A percentile compares a stretch with the other conserved stretches of the same genome.
phyloP scores from a whole-genome alignment of 1,140 invertebrate genomes.

The Probaryconus sp. region DNA sequence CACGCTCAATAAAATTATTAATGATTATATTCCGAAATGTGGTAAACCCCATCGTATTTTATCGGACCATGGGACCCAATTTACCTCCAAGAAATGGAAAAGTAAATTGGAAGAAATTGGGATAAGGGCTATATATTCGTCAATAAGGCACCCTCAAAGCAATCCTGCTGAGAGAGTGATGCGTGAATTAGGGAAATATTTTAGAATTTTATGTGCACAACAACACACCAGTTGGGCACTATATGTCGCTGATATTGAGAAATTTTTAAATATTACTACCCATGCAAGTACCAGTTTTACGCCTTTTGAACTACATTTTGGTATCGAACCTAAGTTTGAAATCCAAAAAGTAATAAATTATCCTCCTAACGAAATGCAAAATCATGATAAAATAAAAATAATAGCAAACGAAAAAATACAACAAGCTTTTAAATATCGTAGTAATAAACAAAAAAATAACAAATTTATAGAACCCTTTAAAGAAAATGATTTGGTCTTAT shows the following conservation, averaged over 20 bases:
- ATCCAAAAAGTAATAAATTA: constrained; percentile 6
- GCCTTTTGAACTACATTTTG: constrained; percentile 67
- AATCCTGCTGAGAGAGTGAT: constrained; percentile 65
- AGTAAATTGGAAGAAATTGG: constrained; percentile 27
- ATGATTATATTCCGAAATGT: constrained; percentile 52
- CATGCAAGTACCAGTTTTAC: constrained; percentile 66
- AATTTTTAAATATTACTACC: constrained; percentile 65
- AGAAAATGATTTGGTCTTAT: constrained; percentile 5
- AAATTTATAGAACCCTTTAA: not conserved
- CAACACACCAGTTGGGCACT: constrained; percentile 44
- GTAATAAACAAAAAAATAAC: not conserved
- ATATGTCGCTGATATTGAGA: constrained; percentile 53
- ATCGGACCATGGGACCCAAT: constrained; percentile 53
- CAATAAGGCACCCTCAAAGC: constrained; percentile 60
- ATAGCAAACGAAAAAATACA: not conserved
- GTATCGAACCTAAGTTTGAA: constrained; percentile 37
- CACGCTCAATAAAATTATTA: constrained; percentile 20
- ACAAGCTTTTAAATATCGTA: not conserved
- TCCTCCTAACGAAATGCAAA: not conserved
- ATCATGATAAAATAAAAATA: constrained; percentile 1
- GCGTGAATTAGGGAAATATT: constrained; percentile 62
- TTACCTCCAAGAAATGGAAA: constrained; percentile 40
- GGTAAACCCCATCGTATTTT: constrained; percentile 29
- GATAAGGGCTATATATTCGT: constrained; percentile 54
- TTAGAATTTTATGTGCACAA: constrained; percentile 56